Evolutionary conservation across 2,888 invertebrate species (phyloP).

Genomic region (Acanthoscelides obtectus): DNA sequence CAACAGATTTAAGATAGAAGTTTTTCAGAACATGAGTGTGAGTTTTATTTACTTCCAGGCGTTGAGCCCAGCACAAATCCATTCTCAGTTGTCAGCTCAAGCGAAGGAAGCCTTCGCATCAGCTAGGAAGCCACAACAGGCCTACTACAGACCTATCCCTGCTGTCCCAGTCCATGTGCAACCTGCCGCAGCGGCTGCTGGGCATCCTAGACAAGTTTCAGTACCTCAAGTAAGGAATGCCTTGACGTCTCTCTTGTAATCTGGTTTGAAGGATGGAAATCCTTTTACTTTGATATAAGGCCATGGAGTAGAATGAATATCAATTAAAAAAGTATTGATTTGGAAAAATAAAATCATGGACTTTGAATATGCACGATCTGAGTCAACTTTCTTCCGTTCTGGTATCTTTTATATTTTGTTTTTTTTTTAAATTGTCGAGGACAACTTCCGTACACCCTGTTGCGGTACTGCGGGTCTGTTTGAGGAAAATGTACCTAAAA

Average conservation of each 20-base stretch:
- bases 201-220: slow-evolving; percentile 18
- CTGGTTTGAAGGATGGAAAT: not conserved
- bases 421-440: too few relatives aligned
- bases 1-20: too few relatives aligned
- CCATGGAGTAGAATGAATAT: too few relatives aligned
- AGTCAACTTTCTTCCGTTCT: too few relatives aligned
- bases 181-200: slow-evolving; percentile 5
- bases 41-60: not conserved
- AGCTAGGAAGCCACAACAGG: slow-evolving; percentile 29
- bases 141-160: slow-evolving; percentile 4
- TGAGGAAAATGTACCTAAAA: too few relatives aligned
- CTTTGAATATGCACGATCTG: too few relatives aligned
- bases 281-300: not conserved
- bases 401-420: too few relatives aligned
- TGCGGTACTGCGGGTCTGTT: too few relatives aligned
- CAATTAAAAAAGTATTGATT: too few relatives aligned
- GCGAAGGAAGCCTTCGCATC: slow-evolving; percentile 35
- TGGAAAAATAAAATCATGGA: too few relatives aligned
- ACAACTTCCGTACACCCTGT: too few relatives aligned
- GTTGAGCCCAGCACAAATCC: not conserved
- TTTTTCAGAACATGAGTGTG: too few relatives aligned
- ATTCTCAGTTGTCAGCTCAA: slow-evolving; percentile 31
- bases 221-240: slow-evolving; percentile 2
- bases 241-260: not conserved
- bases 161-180: slow-evolving; percentile 5